Evolutionary conservation across 2,888 invertebrate species (phyloP), one percentile per base, ranked within the genome.

Genomic region (Protonemura montana): DNA sequence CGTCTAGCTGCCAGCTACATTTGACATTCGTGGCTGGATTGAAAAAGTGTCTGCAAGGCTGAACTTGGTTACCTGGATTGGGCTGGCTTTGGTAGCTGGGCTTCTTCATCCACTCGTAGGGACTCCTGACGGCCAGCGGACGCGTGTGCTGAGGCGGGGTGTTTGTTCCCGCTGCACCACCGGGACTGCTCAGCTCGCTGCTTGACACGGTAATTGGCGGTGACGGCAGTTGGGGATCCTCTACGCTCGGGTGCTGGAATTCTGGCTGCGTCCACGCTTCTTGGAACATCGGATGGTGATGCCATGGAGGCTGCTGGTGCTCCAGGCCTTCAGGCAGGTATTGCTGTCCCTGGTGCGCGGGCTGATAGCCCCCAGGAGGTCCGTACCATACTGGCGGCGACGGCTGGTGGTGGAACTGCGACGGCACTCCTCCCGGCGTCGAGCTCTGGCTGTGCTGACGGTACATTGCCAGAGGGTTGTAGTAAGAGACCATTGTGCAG

Each of bases 51-150:
- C 41, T 41, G 41, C 41, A 5, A 41, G 6, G 41, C 6, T 13
- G 41, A 41, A 5, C 6, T 13, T 29, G 91, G 92, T 91, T 91
- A 97, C 97, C 97, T 92, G 97, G 96, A 91, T 95, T 96, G 0
- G 96, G 96, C 90, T 96, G 96, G 88, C 94, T 94, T 90, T 96
- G 96, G 91, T 97, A 97, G 85, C 96, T 95, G 5, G 96, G 95
- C 91, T 97, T 97, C 91, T 96, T 97, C 95, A 98, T 97, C 98
- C 98, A 98, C 89, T 97, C 97, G 91, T 95, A 98, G 0, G 97
- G 97, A 88, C 96, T 96, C 80, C 97, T 94, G 27, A 95, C 94
- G 35, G 96, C 95, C 76, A 95, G 93, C 81, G 96, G 95, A 89
- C 95, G 93, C 85, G 89, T 88, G 80, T 89, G 88, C 87, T 90